Conservation (phyloP, 2,888 invertebrate genomes). For the Nomada hirtipes region DNA sequence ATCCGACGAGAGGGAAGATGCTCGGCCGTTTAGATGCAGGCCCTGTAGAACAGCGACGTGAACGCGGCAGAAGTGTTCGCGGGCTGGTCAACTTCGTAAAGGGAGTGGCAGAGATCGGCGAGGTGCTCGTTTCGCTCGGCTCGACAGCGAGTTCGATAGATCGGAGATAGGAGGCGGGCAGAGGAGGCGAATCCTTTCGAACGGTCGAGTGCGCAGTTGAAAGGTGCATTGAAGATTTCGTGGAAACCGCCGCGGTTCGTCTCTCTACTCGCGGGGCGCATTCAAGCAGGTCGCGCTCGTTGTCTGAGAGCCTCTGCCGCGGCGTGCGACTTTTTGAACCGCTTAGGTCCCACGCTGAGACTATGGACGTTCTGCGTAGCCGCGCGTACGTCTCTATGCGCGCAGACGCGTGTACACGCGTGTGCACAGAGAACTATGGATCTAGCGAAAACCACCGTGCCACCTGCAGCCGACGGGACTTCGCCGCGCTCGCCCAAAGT, state of each 20-base stretch:
- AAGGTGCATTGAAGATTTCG: constrained; percentile 55
- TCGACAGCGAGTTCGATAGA: constrained; percentile 29
- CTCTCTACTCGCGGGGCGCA: constrained; percentile 35
- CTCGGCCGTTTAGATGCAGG: background rate
- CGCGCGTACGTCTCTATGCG: constrained; percentile 59
- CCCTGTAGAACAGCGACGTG: background rate
- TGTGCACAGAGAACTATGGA: background rate
- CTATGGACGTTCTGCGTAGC: constrained; percentile 68
- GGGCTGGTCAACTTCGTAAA: background rate
- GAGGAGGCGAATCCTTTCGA: constrained; percentile 49
- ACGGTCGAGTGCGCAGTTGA: constrained; percentile 41
- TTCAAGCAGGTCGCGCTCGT: constrained; percentile 28
- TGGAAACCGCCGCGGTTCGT: constrained; percentile 32
- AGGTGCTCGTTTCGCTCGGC: constrained; percentile 34
- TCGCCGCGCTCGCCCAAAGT: too few species aligned
- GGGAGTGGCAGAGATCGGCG: constrained; percentile 13
- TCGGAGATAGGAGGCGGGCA: constrained; percentile 33
- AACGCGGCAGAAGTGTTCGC: background rate
- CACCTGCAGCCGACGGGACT: constrained; percentile 10
- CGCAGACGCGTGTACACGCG: constrained; percentile 41
- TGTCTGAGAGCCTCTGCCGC: constrained; percentile 80
- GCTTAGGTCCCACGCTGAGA: constrained; percentile 83
- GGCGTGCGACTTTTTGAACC: constrained; percentile 83
- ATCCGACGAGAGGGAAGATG: background rate
- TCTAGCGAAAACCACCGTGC: background rate